Conservation (phyloP, 2,113 vertebrate species). For the Opisthocomus hoazin region DNA sequence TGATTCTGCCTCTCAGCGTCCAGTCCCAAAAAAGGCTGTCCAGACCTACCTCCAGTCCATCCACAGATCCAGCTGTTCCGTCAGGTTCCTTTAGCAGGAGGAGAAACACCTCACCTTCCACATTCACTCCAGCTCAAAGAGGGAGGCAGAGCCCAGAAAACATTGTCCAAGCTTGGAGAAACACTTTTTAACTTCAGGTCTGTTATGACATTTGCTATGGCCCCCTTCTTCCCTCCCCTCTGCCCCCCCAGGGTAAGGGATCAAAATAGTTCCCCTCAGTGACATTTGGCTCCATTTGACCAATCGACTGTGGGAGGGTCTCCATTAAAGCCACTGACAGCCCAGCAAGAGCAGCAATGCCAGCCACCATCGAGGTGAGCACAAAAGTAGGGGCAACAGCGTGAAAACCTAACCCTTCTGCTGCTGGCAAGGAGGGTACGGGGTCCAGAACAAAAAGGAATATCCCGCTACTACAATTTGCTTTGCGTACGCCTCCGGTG, state of each 20-base stretch:
- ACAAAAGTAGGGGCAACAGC: rapidly evolving
- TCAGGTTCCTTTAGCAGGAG: neutral
- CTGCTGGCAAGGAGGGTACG: neutral
- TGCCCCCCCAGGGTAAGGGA: slow-evolving; percentile 8
- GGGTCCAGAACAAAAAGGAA: neutral
- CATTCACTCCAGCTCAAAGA: neutral
- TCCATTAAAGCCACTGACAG: neutral
- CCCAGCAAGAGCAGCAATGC: neutral
- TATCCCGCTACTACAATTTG: neutral
- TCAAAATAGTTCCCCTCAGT: slow-evolving; percentile 39
- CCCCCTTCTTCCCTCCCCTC: slow-evolving; percentile 13
- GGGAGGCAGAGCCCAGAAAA: neutral
- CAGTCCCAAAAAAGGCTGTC: neutral
- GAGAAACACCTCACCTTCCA: neutral
- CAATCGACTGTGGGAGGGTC: neutral
- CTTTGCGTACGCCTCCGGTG: neutral
- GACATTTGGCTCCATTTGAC: slow-evolving; percentile 44
- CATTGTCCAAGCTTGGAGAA: neutral
- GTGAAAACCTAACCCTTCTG: neutral
- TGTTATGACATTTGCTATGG: slow-evolving; percentile 30
- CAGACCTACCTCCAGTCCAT: slow-evolving; percentile 27
- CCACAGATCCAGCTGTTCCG: slow-evolving; percentile 18
- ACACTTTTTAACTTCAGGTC: neutral
- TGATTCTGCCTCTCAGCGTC: neutral
- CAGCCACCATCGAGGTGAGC: rapidly evolving